Percentiles rank a stretch among this genome's conserved stretches.
These are phyloP conservation scores for Conchocele bisecta DNA, from an alignment of 2,888 invertebrate species.

Conservation along the genomic window DNA sequence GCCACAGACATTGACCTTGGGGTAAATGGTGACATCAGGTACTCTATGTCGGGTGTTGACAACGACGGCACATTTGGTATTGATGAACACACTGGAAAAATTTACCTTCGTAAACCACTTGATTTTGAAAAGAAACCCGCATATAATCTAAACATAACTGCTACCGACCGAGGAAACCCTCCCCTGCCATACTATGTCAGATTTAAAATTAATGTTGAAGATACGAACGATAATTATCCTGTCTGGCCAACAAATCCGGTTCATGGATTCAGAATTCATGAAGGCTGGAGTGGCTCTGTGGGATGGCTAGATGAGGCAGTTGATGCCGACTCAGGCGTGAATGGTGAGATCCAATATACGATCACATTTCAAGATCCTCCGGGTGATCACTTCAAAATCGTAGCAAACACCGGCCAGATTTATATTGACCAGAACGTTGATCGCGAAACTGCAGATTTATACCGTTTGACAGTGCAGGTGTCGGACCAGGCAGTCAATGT, in stretches of 20 bases:
- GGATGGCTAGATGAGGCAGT: conserved; percentile 93
- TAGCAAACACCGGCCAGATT: conserved; percentile 91
- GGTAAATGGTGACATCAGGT: conserved; percentile 93
- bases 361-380: conserved; percentile 92
- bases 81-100: conserved; percentile 92
- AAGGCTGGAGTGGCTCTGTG: conserved; percentile 92
- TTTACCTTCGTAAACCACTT: conserved; percentile 96
- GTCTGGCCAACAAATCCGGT: conserved; percentile 94
- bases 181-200: conserved; percentile 88
- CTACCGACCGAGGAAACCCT: conserved; percentile 86
- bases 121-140: conserved; percentile 93
- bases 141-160: conserved; percentile 92
- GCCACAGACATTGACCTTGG: conserved; percentile 88
- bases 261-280: conserved; percentile 93
- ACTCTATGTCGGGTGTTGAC: conserved; percentile 94
- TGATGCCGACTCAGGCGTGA: conserved; percentile 93
- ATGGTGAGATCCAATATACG: conserved; percentile 91
- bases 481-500: conserved; percentile 93
- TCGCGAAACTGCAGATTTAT: conserved; percentile 94
- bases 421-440: conserved; percentile 94
- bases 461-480: conserved; percentile 93
- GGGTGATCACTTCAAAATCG: conserved; percentile 93
- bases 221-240: conserved; percentile 97
- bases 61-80: conserved; percentile 81
- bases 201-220: conserved; percentile 92